phyloP scores from a whole-genome alignment of 2,113 vertebrate species.

The Protobothrops mucrosquamatus region DNA sequence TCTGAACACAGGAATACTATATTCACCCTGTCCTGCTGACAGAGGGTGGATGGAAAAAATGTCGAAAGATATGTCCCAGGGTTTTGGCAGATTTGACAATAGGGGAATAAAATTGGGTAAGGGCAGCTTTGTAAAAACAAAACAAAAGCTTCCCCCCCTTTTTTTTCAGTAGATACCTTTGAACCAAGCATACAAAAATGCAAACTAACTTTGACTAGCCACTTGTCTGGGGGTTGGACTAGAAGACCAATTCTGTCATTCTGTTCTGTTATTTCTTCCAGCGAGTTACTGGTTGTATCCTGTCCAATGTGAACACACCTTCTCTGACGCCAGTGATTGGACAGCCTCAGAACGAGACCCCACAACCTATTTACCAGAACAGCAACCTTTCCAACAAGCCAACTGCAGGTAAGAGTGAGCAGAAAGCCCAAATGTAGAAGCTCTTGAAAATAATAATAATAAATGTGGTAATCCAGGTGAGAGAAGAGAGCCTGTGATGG shows the following conservation, averaged over 20 bases:
- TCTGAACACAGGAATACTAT: neutral
- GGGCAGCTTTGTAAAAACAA: neutral
- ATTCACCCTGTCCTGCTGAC: neutral
- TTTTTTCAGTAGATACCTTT: neutral
- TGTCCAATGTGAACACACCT: conserved; percentile 96
- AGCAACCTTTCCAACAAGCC: conserved; percentile 83
- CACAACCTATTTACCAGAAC: conserved; percentile 88
- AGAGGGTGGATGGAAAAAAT: neutral
- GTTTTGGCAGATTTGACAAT: neutral
- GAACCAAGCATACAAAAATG: neutral
- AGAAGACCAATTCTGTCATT: neutral
- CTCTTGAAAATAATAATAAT: neutral
- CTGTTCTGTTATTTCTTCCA: conserved; percentile 45
- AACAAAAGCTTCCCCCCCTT: neutral
- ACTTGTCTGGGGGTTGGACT: neutral
- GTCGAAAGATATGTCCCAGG: neutral
- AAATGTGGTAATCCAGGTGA: neutral
- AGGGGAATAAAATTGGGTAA: neutral
- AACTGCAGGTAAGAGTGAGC: conserved; percentile 74
- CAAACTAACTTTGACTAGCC: neutral
- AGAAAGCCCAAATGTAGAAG: rapidly evolving
- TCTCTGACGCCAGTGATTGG: conserved; percentile 92
- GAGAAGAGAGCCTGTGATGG: neutral
- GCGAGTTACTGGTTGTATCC: conserved; percentile 98
- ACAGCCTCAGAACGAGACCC: conserved; percentile 87